Base-by-base conservation (phyloP, 2,888 invertebrate species). In the Oscheius sp. region DNA sequence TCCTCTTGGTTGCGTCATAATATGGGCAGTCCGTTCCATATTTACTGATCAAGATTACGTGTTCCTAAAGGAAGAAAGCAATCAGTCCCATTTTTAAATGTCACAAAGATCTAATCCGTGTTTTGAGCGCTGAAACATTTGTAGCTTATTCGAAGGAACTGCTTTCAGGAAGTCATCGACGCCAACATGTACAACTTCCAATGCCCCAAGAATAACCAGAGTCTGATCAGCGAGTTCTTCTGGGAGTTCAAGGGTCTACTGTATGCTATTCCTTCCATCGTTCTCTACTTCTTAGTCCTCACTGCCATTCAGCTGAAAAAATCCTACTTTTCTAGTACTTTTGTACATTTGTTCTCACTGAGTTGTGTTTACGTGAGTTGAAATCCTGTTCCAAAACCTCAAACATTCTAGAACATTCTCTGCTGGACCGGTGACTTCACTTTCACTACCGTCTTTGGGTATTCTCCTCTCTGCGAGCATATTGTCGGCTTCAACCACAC, bases 291-390 rank as follows among this genome's bases (percentile, higher is more conserved):
- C 4, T 33, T 65, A 32, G 65, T 65, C 21, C 48, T 65, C 11
- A n/a, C 50, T 33, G 51, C 65, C 48, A 65, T 65, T 21, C 48
- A 33, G 29, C 29, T 50, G 2, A 47, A 33, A 5, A 47, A 48
- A 10, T 32, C 29, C 2, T 21, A 50, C 29, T 65, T 65, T 48
- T 65, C 65, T 2, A 29, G 50, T 7, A 65, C 65, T 33, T 48
- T 65, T 29, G 65, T 65, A 13, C 65, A 65, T 33, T 33, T 65
- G 1, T 65, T 65, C 65, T 50, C 65, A 11, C 4, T 65, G 9
- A 65, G 65, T 48, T 65, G 65, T 48, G 29, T 65, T 10, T 65
- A 65, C 32, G 65, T 65, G 13, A 65, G 65, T 50, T 42, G 4
- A 3, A 42, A 42, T 42, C 4, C 4, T 42, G 3, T 5, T 42